These are phyloP conservation scores for Odocoileus hemionus DNA, from an alignment of 2,113 vertebrate genomes.

Conservation along the genomic window DNA sequence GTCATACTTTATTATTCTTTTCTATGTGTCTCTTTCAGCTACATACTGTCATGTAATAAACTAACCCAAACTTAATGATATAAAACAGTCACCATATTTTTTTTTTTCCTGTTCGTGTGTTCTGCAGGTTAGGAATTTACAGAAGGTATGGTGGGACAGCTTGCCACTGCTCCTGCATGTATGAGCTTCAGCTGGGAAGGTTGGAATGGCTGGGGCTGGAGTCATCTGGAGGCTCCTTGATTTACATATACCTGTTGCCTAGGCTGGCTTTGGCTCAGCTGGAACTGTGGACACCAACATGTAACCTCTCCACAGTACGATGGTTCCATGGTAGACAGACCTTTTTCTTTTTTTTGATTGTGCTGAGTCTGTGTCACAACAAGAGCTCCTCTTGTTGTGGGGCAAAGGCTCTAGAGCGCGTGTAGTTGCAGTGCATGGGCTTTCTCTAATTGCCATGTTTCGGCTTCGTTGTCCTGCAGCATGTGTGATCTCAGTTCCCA, in stretches of 20 bases:
- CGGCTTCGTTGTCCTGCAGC: background rate
- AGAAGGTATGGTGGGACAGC: background rate
- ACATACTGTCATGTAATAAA: background rate
- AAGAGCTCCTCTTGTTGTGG: background rate
- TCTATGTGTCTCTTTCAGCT: background rate
- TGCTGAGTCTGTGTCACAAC: background rate
- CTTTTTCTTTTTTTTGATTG: background rate
- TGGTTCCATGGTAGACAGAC: background rate
- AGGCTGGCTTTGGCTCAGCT: background rate
- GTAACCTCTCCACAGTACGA: background rate
- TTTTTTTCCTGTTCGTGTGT: background rate
- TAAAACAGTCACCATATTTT: background rate
- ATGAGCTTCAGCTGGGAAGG: background rate
- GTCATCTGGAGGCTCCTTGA: background rate
- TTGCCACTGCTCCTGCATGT: background rate
- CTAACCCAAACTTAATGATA: background rate
- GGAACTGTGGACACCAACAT: background rate
- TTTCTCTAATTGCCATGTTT: background rate
- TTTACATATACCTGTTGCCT: background rate
- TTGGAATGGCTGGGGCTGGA: background rate
- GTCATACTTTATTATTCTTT: background rate
- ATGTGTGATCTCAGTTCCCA: background rate
- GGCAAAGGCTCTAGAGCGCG: fast-evolving
- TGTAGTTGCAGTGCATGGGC: background rate
- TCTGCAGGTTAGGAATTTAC: background rate